Conservation (phyloP, 2,888 invertebrate genomes). For the Tetranychus truncatus region DNA sequence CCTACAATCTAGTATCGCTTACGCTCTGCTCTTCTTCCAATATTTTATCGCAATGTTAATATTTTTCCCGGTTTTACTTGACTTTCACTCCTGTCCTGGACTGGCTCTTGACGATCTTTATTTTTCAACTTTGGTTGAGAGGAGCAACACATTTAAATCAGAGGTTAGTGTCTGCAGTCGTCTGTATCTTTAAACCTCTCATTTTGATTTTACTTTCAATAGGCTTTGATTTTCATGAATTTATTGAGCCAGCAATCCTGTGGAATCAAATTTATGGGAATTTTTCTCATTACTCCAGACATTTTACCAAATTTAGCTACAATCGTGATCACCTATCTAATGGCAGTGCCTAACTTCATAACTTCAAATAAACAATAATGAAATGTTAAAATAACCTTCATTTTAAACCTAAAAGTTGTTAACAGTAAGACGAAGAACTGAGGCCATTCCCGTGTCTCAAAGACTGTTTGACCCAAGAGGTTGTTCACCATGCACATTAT, state of each 20-base stretch:
- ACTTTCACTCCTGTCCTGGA: not conserved
- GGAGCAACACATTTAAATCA: not conserved
- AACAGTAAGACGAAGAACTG: too few species aligned
- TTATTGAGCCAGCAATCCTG: not conserved
- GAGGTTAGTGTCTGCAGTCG: not conserved
- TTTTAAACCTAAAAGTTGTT: too few species aligned
- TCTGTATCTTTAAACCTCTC: too few species aligned
- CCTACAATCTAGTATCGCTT: not conserved
- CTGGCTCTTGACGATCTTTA: not conserved
- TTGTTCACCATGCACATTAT: too few species aligned
- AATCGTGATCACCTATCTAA: not conserved
- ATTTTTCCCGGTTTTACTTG: not conserved
- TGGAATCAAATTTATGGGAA: not conserved
- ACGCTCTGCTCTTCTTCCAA: not conserved
- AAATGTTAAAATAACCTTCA: not conserved
- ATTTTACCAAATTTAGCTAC: not conserved
- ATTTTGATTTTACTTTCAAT: not conserved
- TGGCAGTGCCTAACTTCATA: not conserved
- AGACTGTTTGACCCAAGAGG: too few species aligned
- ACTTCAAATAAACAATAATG: not conserved
- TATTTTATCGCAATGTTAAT: not conserved
- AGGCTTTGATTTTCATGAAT: not conserved
- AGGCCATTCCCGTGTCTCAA: too few species aligned
- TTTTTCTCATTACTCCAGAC: not conserved
- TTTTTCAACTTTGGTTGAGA: not conserved